Conservation (phyloP, 2,113 vertebrate genomes). For the Gymnogyps californianus region DNA sequence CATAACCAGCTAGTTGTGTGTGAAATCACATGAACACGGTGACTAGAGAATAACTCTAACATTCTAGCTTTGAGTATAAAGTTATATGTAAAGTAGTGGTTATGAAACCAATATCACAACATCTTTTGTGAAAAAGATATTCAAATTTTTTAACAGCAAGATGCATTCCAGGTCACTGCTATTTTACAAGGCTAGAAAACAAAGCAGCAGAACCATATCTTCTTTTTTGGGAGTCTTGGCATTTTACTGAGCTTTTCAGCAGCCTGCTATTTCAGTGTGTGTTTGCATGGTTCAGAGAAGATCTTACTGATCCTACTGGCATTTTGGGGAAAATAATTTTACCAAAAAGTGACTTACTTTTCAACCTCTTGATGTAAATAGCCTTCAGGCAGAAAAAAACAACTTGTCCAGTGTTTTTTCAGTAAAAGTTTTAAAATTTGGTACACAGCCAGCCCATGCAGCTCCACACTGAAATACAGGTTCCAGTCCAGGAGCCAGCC, state of each 20-base stretch:
- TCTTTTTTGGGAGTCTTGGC: background rate
- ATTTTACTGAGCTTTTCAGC: background rate
- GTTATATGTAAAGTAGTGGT: background rate
- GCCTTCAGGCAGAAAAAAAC: background rate
- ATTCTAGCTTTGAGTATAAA: background rate
- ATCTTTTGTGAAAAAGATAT: background rate
- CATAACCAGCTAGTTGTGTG: rapidly evolving
- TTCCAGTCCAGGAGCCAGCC: background rate
- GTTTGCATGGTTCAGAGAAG: background rate
- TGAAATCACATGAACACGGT: background rate
- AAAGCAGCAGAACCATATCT: background rate
- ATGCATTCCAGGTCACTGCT: background rate
- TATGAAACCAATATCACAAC: background rate
- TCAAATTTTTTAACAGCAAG: background rate
- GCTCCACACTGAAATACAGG: background rate
- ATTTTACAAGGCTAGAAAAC: background rate
- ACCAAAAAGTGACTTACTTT: background rate
- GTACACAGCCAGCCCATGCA: background rate
- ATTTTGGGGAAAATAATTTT: background rate
- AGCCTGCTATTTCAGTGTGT: background rate
- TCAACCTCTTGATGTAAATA: background rate
- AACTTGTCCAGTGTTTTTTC: background rate
- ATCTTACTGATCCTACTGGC: background rate
- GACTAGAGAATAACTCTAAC: background rate
- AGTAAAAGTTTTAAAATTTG: background rate